Conservation (phyloP, 2,888 invertebrate genomes). For the Scaptomyza flava region DNA sequence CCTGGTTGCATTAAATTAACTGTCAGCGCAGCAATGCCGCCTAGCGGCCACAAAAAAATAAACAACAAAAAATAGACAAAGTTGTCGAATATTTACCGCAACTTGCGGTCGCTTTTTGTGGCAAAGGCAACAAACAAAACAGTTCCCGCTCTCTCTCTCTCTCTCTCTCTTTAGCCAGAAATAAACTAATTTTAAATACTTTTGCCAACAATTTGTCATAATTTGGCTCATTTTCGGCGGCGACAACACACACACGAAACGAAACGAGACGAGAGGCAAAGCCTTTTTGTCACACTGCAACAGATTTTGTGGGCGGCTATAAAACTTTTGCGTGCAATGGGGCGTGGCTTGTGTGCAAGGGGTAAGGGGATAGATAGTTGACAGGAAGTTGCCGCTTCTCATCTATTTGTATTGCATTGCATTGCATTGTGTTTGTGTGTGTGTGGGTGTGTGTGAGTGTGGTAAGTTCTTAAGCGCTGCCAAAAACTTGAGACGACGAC, state of each 20-base stretch:
- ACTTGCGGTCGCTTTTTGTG: conserved; percentile 15
- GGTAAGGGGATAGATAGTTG: not conserved
- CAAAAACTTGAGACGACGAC: conserved; percentile 67
- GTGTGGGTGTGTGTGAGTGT: conserved; percentile 7
- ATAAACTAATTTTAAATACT: conserved; percentile 80
- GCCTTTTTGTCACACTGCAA: conserved; percentile 55
- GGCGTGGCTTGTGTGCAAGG: conserved; percentile 12
- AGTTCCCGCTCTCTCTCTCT: not conserved
- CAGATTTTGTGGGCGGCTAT: conserved; percentile 35
- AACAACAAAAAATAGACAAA: conserved; percentile 35
- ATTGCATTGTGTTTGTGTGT: conserved; percentile 17
- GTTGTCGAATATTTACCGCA: conserved; percentile 56
- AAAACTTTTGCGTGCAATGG: conserved; percentile 40
- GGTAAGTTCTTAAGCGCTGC: conserved; percentile 74
- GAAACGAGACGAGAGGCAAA: conserved; percentile 10
- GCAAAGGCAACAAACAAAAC: not conserved
- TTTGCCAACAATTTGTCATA: conserved; percentile 79
- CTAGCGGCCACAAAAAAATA: conserved; percentile 34
- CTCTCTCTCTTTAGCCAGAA: conserved; percentile 44
- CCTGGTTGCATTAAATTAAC: conserved; percentile 42
- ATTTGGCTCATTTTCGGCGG: conserved; percentile 74
- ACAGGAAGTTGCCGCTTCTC: conserved; percentile 24
- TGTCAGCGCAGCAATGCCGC: conserved; percentile 28
- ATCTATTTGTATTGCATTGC: conserved; percentile 45
- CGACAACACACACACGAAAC: conserved; percentile 19